These are phyloP conservation scores for Odontomachus brunneus DNA, from an alignment of 1,140 invertebrate genomes.

Conservation along the genomic window DNA sequence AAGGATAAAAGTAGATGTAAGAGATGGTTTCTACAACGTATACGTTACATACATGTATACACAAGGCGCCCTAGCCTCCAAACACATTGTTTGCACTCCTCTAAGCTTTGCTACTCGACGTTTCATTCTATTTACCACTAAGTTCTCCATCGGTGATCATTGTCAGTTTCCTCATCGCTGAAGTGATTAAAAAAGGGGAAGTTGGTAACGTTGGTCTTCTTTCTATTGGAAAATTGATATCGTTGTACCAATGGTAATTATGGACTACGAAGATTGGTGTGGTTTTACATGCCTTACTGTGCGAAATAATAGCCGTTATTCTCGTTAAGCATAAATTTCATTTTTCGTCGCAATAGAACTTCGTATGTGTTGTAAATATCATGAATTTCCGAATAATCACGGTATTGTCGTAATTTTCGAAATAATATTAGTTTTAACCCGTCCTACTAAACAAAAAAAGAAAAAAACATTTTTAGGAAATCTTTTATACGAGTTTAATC, in stretches of 20 bases:
- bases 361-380: constrained; percentile 55
- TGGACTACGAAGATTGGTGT: constrained; percentile 68
- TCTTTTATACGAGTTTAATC: constrained; percentile 81
- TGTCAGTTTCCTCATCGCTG: constrained; percentile 69
- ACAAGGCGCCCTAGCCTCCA: constrained; percentile 92
- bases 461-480: constrained; percentile 71
- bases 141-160: constrained; percentile 72
- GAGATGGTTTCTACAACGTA: constrained; percentile 68
- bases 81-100: constrained; percentile 95
- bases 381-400: constrained; percentile 48
- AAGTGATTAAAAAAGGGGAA: constrained; percentile 57
- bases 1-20: constrained; percentile 65
- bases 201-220: constrained; percentile 58
- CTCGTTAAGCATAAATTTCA: constrained; percentile 52
- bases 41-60: constrained; percentile 56
- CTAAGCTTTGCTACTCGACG: constrained; percentile 83
- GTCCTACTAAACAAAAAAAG: constrained; percentile 72
- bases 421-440: constrained; percentile 77
- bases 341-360: constrained; percentile 55
- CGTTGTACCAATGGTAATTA: constrained; percentile 65
- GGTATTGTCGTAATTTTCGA: constrained; percentile 54
- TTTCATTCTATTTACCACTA: constrained; percentile 77
- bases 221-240: constrained; percentile 61
- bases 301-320: constrained; percentile 52
- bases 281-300: constrained; percentile 74